Conservation (phyloP, 2,797 vertebrate species). For the Otolemur crassicaudatus region DNA sequence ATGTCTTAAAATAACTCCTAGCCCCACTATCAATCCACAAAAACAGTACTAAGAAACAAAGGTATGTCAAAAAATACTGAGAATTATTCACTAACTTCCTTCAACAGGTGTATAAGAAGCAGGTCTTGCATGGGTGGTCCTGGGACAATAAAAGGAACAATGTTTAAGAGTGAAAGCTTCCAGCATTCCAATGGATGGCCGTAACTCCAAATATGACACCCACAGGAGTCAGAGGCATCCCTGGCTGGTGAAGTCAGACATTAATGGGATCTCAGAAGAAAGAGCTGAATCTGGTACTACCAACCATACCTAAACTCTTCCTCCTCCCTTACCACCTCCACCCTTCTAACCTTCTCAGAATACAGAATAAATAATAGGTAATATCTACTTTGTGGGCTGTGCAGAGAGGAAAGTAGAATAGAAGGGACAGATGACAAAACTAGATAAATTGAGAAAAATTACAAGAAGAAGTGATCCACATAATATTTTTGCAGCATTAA, state of each 20-base stretch:
- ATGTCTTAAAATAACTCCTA: not conserved
- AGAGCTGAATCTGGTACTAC: not conserved
- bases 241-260: not conserved
- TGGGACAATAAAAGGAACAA: not conserved
- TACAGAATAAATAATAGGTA: not conserved
- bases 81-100: not conserved
- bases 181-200: not conserved
- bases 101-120: not conserved
- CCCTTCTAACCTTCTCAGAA: not conserved
- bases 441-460: not conserved
- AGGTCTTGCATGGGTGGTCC: not conserved
- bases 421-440: not conserved
- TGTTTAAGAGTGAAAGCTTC: not conserved
- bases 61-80: not conserved
- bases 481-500: not conserved
- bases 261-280: not conserved
- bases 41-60: constrained; percentile 4
- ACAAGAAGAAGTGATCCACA: not conserved
- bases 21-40: not conserved
- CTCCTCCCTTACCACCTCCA: not conserved
- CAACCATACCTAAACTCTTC: not conserved
- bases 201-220: not conserved
- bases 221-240: not conserved
- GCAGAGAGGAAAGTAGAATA: not conserved
- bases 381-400: not conserved